Evolutionary conservation across 1,140 invertebrate species (phyloP).

Genomic region (Drosophila navojoa): DNA sequence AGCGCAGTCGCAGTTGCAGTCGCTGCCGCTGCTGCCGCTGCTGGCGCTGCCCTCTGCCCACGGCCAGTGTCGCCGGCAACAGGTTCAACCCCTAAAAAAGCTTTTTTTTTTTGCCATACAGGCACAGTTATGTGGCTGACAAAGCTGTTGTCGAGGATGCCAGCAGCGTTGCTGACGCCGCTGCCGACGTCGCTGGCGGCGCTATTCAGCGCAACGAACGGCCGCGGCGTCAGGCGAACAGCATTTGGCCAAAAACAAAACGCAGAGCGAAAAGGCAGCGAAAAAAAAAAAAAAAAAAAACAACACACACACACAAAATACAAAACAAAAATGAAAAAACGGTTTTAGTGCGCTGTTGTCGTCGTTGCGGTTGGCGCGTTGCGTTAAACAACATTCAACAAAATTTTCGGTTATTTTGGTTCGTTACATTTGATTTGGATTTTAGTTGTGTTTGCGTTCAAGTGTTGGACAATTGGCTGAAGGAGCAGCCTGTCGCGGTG

Average conservation of each 20-base stretch:
- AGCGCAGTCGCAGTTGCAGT: neutral
- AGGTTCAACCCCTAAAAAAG: slow-evolving; percentile 65
- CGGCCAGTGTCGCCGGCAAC: slow-evolving; percentile 38
- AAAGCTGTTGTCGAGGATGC: slow-evolving; percentile 27
- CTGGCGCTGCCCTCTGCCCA: neutral
- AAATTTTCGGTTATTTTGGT: slow-evolving; percentile 9
- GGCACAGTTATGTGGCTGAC: too few relatives aligned
- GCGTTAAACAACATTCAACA: slow-evolving; percentile 4
- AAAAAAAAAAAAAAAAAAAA: too few relatives aligned
- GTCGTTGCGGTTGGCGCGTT: slow-evolving; percentile 71
- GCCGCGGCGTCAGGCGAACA: slow-evolving; percentile 13
- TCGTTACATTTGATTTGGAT: neutral
- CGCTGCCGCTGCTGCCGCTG: neutral
- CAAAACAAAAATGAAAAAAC: slow-evolving; percentile 21
- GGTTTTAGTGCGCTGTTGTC: slow-evolving; percentile 74
- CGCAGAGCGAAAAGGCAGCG: too few relatives aligned
- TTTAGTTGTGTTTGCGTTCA: too few relatives aligned
- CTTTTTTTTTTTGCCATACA: neutral
- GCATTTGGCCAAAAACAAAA: slow-evolving; percentile 49
- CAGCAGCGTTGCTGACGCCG: neutral
- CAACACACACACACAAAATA: too few relatives aligned
- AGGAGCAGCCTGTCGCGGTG: too few relatives aligned
- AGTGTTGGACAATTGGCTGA: neutral
- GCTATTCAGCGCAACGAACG: slow-evolving; percentile 13
- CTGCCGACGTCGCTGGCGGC: slow-evolving; percentile 25